Percentiles rank a stretch among this genome's conserved stretches.
These are phyloP conservation scores for Pseudoatta argentina DNA, from an alignment of 1,140 invertebrate genomes.

Conservation along the genomic window DNA sequence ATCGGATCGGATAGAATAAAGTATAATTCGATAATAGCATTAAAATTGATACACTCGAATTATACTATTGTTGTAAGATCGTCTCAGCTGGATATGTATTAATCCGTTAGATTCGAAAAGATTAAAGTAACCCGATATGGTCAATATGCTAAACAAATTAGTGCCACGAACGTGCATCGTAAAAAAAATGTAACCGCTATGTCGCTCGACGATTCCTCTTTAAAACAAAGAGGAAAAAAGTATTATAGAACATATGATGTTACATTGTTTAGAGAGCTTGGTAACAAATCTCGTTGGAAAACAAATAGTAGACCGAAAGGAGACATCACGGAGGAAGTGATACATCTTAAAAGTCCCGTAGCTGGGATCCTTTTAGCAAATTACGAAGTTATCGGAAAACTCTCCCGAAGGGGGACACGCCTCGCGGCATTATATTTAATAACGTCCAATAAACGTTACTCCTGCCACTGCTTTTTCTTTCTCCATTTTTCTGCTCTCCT, in stretches of 20 bases:
- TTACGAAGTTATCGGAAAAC: slow-evolving; percentile 78
- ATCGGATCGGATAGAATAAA: slow-evolving; percentile 14
- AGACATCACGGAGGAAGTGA: slow-evolving; percentile 53
- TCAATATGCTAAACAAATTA: neutral
- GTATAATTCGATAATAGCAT: slow-evolving; percentile 12
- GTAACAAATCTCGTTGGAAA: slow-evolving; percentile 55
- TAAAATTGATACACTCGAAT: neutral
- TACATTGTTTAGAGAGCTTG: slow-evolving; percentile 49
- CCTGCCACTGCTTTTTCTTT: slow-evolving; percentile 6
- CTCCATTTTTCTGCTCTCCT: neutral
- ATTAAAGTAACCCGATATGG: neutral
- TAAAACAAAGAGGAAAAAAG: neutral
- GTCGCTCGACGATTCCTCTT: neutral
- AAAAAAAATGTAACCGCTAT: neutral
- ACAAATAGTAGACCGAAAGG: slow-evolving; percentile 41
- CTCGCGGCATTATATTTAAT: slow-evolving; percentile 79
- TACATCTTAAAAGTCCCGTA: slow-evolving; percentile 72
- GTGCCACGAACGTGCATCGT: neutral
- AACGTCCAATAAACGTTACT: slow-evolving; percentile 81
- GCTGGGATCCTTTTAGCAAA: slow-evolving; percentile 76
- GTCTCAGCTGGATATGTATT: neutral
- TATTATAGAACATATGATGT: slow-evolving; percentile 2
- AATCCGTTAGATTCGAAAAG: neutral
- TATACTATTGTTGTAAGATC: slow-evolving; percentile 6
- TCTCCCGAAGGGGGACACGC: slow-evolving; percentile 69